Base-by-base conservation (phyloP, 2,888 invertebrate genomes). In the Melinaea marsaeus region DNA sequence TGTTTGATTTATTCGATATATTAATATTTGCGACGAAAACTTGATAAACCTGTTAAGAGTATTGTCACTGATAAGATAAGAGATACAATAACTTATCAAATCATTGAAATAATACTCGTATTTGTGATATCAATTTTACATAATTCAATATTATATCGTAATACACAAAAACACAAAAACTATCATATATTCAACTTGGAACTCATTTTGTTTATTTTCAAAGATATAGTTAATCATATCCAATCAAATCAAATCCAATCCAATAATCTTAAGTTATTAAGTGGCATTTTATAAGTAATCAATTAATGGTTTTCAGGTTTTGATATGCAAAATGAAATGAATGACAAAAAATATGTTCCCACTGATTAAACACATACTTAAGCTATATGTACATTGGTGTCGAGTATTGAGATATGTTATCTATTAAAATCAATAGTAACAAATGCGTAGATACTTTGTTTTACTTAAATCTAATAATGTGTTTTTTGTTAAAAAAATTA, bases 61-160 rank as follows among this genome's bases (percentile, higher is more conserved):
- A 59, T 59, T 46, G 58, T 13, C 47, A 34, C 13, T 37, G 59
- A 59, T 59, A 59, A 59, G 59, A 37, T 35, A 42, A 59, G 48
- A 51, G 42, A 59, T 59, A 59, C 59, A 59, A 59, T 59, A 59
- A 59, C 59, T 59, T 59, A 59, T 59, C 59, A 59, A 59, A 59
- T 59, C 58, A 35, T 48, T 34, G 59, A 59, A 59, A 35, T 51
- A 59, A 51, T 59, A 59, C 54, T 59, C 51, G 37, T 59, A 32
- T 59, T 59, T 59, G 59, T 32, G 59, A 59, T 59, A 59, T 32
- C 51, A 22, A 59, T 4, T 46, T 54, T 42, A 59, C 51, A 54
- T 42, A 54, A 54, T 37, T 54, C 51, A 37, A 59, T 42, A 51
- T 47, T 54, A 59, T 35, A 51, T 48, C 13, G 11, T 7, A 37